These are phyloP conservation scores for Cremastobaeus sp. DNA, from an alignment of 2,888 invertebrate genomes.

Conservation along the genomic window DNA sequence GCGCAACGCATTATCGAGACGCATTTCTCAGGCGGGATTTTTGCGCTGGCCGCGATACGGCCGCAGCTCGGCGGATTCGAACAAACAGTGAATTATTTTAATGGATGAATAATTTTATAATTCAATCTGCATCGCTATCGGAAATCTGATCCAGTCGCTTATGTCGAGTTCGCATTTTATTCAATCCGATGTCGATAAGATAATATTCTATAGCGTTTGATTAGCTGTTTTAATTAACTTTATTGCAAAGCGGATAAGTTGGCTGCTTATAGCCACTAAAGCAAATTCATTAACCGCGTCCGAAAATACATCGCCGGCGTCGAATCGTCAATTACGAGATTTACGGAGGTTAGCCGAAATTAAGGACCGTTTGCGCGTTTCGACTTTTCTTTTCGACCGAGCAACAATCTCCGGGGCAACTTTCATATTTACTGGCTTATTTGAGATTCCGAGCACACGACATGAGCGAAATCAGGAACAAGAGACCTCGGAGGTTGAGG, in stretches of 20 bases:
- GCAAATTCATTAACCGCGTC: background rate
- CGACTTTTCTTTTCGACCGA: background rate
- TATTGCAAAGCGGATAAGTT: background rate
- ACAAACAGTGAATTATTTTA: slow-evolving; percentile 50
- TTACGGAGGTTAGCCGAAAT: no score
- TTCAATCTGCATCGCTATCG: slow-evolving; percentile 50
- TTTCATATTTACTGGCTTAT: slow-evolving; percentile 43
- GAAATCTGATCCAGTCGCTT: slow-evolving; percentile 45
- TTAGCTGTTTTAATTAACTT: slow-evolving; percentile 36
- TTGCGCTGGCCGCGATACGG: background rate
- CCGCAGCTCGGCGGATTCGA: no score
- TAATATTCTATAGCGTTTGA: slow-evolving; percentile 17
- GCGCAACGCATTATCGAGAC: slow-evolving; percentile 21
- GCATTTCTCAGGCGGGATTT: slow-evolving; percentile 11
- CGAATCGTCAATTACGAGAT: no score
- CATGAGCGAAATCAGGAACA: slow-evolving; percentile 56
- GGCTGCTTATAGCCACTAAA: background rate
- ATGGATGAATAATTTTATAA: slow-evolving; percentile 56
- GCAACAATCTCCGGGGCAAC: slow-evolving; percentile 5
- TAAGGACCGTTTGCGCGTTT: background rate
- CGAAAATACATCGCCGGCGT: background rate
- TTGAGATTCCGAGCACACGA: slow-evolving; percentile 59
- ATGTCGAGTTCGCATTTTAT: slow-evolving; percentile 32
- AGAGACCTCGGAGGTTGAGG: slow-evolving; percentile 42
- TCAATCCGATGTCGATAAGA: slow-evolving; percentile 36